A percentile compares a stretch with the other conserved stretches of the same genome.
Evolutionary conservation across 2,888 invertebrate species (phyloP).

Genomic region (Trachelus iudaicus): DNA sequence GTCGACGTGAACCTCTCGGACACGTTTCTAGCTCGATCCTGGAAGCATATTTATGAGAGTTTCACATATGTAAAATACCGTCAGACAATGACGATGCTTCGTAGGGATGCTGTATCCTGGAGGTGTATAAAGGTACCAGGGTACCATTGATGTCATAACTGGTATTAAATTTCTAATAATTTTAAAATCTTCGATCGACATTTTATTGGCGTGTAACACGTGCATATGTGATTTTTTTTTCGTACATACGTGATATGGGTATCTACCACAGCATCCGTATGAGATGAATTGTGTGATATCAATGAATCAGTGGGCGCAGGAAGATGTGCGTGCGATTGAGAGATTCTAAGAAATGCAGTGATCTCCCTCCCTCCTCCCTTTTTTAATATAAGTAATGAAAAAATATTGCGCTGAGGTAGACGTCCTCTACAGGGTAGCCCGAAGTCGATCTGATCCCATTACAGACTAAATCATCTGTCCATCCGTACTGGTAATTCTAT

Average conservation of each 20-base stretch:
- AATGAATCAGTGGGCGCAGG: not conserved
- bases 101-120: not conserved
- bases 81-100: not conserved
- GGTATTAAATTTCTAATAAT: not conserved
- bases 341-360: not conserved
- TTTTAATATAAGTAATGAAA: conserved; percentile 5
- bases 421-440: conserved; percentile 13
- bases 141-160: not conserved
- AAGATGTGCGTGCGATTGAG: not conserved
- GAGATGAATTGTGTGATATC: not conserved
- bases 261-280: not conserved
- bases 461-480: conserved; percentile 23
- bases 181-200: not conserved
- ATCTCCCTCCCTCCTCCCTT: not conserved
- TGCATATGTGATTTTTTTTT: not conserved
- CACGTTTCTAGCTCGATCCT: conserved; percentile 88
- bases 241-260: not conserved
- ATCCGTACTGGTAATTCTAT: conserved; percentile 36
- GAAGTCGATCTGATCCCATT: conserved; percentile 22
- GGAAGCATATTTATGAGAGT: conserved; percentile 38
- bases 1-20: conserved; percentile 83
- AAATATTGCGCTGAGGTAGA: not conserved
- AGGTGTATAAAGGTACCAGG: not conserved
- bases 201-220: not conserved
- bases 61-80: not conserved